Evolutionary conservation across 2,888 invertebrate species (phyloP).

Genomic region (Meliscaeva auricollis): DNA sequence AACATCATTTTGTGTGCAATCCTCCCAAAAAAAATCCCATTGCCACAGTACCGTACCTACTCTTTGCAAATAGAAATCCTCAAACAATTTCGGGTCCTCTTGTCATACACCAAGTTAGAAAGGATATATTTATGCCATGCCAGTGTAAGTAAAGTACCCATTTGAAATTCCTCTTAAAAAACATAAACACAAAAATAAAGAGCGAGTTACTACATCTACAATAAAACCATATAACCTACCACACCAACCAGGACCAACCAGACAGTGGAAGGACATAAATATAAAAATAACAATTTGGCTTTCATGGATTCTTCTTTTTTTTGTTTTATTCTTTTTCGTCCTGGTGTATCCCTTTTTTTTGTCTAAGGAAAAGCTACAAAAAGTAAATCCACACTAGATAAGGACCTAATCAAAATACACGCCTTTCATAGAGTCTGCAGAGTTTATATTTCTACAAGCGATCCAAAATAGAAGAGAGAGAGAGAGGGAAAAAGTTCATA

Average conservation of each 20-base stretch:
- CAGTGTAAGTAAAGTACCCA: constrained; percentile 58
- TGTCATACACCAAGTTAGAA: constrained; percentile 21
- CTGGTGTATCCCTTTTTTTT: constrained; percentile 16
- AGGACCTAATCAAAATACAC: constrained; percentile 75
- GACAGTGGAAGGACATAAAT: constrained; percentile 71
- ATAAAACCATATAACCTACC: constrained; percentile 11
- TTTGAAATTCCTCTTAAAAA: constrained; percentile 55
- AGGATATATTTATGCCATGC: constrained; percentile 54
- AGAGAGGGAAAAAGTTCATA: constrained; percentile 42
- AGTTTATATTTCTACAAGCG: constrained; percentile 21
- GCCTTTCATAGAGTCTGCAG: constrained; percentile 42
- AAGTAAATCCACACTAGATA: constrained; percentile 72
- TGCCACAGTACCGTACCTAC: background rate
- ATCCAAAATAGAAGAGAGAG: constrained; percentile 43
- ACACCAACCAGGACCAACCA: constrained; percentile 27
- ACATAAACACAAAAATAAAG: constrained; percentile 57
- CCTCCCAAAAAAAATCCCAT: constrained; percentile 4
- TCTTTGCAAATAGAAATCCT: constrained; percentile 17
- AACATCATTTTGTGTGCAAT: constrained; percentile 50
- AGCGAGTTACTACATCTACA: constrained; percentile 37
- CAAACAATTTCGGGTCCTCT: constrained; percentile 49
- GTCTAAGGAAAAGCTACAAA: constrained; percentile 43
- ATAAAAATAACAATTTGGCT: constrained; percentile 75
- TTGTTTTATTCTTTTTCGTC: constrained; percentile 1
- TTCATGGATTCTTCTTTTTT: constrained; percentile 45